Evolutionary conservation across 2,888 invertebrate genomes (phyloP), one percentile per base, ranked within the genome.

Genomic region (Diarsia dahlii): DNA sequence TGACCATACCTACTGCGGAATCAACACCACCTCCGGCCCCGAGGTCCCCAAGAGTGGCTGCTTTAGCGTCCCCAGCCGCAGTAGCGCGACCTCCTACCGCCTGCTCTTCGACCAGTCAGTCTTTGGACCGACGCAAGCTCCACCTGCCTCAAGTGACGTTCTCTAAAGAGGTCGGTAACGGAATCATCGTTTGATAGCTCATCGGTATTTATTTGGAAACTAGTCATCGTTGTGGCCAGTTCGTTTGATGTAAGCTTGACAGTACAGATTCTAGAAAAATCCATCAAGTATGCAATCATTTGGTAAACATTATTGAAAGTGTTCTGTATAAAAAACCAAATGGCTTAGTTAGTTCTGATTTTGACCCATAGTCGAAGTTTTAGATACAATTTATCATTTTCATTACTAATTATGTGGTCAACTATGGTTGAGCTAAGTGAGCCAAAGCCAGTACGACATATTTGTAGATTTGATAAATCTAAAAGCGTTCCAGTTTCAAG

Each of bases 111-210:
- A 97, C 98, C 80, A 97, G 98, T 83, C 96, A 97, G 87, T 96
- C 96, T 1, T 91, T 97, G 34, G 97, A 97, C 90, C 94, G 97
- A 89, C 97, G 97, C 93, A 97, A 98, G 90, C 96, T 98, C 39
- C 97, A 98, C 89, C 95, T 98, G 89, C 98, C 98, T 34, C 98
- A 98, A 96, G 98, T 99, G 92, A 98, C 98, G 71, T 98, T 98
- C 96, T 98, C 98, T 92, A 98, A 98, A 94, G 98, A 99, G 98
- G 98, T 99, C 97, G 98, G 98, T 98, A 98, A 97, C 90, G 98
- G 98, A 82, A 98, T 98, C 90, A 97, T 98, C 90, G 98, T 98
- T 89, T 98, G 96, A 97, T 72, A 79, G 71, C 76, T 80, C 78
- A 82, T 82, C 72, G 56, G 34, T 81, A 79, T 86, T 72, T 73